A percentile compares a stretch with the other conserved stretches of the same genome.
Evolutionary conservation across 2,797 vertebrate genomes (phyloP).

Genomic region (Acanthis flammea): DNA sequence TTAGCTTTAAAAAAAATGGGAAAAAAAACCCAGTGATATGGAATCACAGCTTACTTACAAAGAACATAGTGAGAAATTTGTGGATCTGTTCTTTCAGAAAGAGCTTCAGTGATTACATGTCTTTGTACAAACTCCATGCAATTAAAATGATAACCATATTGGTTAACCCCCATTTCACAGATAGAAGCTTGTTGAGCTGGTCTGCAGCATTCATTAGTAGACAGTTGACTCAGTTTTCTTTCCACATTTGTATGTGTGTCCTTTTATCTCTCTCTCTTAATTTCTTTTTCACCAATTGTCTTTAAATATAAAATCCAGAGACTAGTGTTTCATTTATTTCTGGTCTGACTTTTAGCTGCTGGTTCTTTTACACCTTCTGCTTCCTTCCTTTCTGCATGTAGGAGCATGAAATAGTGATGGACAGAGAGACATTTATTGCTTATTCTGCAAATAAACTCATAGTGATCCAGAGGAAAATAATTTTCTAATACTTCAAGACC

Average conservation of each 20-base stretch:
- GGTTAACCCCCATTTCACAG: neutral
- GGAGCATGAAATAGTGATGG: neutral
- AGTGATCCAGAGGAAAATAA: neutral
- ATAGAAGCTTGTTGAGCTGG: neutral
- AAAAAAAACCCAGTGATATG: accelerated
- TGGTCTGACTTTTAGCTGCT: neutral
- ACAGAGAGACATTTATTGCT: neutral
- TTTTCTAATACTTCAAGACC: neutral
- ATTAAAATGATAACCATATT: neutral
- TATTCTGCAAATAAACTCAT: neutral
- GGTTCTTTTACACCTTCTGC: neutral
- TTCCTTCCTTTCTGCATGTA: neutral
- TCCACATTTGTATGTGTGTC: neutral
- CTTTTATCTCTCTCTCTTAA: neutral
- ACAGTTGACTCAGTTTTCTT: neutral
- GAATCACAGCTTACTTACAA: neutral
- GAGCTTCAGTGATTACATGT: neutral
- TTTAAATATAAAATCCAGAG: neutral
- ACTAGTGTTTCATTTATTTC: neutral
- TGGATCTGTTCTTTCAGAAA: neutral
- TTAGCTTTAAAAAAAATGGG: accelerated
- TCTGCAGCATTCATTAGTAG: neutral
- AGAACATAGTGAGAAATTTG: neutral
- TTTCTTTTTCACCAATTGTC: neutral
- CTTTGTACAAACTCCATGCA: neutral